Conservation (phyloP, 2,113 vertebrate species). For the Pagrus major region DNA sequence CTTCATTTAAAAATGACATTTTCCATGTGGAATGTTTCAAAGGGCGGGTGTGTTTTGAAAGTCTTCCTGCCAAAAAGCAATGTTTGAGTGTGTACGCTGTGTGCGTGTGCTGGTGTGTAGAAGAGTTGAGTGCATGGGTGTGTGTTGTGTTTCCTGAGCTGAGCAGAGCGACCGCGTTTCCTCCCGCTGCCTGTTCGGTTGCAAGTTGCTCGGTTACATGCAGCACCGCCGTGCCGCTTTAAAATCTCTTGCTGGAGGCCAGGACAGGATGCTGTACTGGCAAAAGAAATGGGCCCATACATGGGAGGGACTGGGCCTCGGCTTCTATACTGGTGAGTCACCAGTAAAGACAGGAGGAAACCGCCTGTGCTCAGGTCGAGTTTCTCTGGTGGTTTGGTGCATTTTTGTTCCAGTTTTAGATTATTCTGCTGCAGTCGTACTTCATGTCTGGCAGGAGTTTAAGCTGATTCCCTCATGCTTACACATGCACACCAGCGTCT, state of each 20-base stretch:
- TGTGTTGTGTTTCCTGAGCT: background rate
- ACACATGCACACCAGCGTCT: background rate
- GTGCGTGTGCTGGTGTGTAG: background rate
- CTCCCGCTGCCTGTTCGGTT: conserved; percentile 8
- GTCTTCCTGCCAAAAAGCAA: background rate
- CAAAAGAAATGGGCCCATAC: conserved; percentile 27
- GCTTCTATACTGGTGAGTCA: background rate
- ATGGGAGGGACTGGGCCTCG: background rate
- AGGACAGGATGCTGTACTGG: conserved; percentile 56
- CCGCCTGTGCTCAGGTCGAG: background rate
- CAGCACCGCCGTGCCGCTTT: background rate
- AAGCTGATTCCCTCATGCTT: background rate
- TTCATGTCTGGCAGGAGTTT: background rate
- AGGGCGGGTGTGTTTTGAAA: background rate
- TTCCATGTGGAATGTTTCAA: background rate
- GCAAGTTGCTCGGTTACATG: background rate
- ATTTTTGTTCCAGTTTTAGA: background rate
- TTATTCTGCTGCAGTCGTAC: too few species aligned
- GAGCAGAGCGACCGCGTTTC: background rate
- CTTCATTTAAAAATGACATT: background rate
- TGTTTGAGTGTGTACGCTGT: background rate
- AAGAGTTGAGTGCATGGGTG: background rate
- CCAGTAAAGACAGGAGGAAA: background rate
- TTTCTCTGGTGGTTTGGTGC: background rate
- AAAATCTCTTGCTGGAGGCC: conserved; percentile 6